These are phyloP conservation scores for Ethmia dodecea DNA, from an alignment of 2,888 invertebrate species.

Conservation along the genomic window DNA sequence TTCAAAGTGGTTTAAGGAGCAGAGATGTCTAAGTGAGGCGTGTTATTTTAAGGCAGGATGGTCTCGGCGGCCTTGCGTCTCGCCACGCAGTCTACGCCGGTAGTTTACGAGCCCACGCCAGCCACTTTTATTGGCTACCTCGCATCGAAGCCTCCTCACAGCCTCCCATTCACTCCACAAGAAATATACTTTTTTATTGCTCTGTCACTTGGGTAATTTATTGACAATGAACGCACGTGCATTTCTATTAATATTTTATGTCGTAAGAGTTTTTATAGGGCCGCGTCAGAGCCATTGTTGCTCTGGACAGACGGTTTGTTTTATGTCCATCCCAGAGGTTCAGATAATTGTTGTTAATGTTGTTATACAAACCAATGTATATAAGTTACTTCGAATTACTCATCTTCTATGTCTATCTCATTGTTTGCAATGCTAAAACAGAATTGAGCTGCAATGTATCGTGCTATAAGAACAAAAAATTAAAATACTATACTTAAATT, in stretches of 20 bases:
- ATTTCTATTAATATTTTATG: conserved; percentile 78
- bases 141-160: conserved; percentile 67
- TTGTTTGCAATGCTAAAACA: no score
- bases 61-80: conserved; percentile 40
- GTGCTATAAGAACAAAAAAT: no score
- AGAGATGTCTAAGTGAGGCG: no score
- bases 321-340: conserved; percentile 45
- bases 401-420: no score
- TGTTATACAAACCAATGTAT: no score
- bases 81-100: conserved; percentile 75
- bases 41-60: conserved; percentile 30
- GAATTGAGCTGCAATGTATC: no score
- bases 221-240: conserved; percentile 77
- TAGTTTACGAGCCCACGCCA: conserved; percentile 67
- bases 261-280: conserved; percentile 62
- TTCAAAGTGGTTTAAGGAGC: no score
- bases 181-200: conserved; percentile 75
- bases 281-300: conserved; percentile 54
- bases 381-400: neutral
- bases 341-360: neutral
- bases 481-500: no score
- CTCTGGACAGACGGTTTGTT: conserved; percentile 58
- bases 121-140: conserved; percentile 76
- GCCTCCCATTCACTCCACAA: conserved; percentile 74
- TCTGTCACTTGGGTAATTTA: conserved; percentile 76